Base-by-base conservation (phyloP, 92 coral and sea anemone genomes). In the Parazoanthus atlanticus region DNA sequence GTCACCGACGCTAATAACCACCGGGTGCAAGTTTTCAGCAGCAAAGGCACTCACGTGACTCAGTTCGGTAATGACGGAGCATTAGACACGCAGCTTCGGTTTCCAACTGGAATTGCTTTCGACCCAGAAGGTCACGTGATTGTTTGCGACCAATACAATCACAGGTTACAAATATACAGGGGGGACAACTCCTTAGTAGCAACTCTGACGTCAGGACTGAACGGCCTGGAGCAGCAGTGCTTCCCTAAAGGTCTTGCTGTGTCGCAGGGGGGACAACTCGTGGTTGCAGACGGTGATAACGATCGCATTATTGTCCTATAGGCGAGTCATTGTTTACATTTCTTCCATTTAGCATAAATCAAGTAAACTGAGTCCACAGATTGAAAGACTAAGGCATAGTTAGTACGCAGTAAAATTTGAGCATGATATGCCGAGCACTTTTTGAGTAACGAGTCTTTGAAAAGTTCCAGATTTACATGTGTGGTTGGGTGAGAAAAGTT, bases 241-340 rank as follows among this genome's bases (percentile, higher is more conserved):
- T 97, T 88, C 77, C 99, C 99, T 11, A 97, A 97, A 86, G 99
- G 99, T 40, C 91, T 97, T 41, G 98, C 98, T n/a, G 95, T 97
- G 10, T 75, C 94, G 2, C 95, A 92, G 78, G 98, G 93, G 65
- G 98, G 99, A 12, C 92, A 82, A 58, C 86, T 97, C 1, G 95
- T 97, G 74, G 96, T 97, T 28, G 99, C 96, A 3, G 99, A 97
- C 69, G 96, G 99, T 80, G 99, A 97, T 67, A 97, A 94, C 74
- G 97, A 97, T 74, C 92, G 98, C 34, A 93, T 97, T 36, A 89
- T 96, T 74, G 90, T 97, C 52, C 82, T 97, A 70, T 95, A 90
- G 80, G 69, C 43, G 70, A 12, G 17, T 10, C 13, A 19, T 32
- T 10, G n/a, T 49, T 43, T 21, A 10, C 31, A 52, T 3, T 46